Conservation (phyloP, 2,797 vertebrate genomes). For the Mus spretus region DNA sequence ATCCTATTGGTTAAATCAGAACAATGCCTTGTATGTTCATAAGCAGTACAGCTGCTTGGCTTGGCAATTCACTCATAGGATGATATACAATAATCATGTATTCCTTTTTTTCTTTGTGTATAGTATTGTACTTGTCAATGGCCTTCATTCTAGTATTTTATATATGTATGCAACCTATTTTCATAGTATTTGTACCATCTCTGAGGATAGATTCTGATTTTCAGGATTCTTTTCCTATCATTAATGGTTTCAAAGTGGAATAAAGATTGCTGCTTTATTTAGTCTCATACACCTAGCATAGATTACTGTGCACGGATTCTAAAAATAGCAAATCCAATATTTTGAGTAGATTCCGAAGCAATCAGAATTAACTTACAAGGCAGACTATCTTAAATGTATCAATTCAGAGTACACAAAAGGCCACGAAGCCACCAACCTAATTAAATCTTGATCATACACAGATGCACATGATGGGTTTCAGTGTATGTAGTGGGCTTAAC, state of each 20-base stretch:
- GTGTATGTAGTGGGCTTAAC: not conserved
- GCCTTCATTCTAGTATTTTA: not conserved
- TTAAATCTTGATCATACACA: constrained; percentile 35
- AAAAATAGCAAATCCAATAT: constrained; percentile 40
- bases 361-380: not conserved
- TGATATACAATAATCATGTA: not conserved
- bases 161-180: not conserved
- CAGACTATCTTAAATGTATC: not conserved
- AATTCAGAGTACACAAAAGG: not conserved
- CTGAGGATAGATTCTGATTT: constrained; percentile 19
- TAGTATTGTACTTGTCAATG: not conserved
- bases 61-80: not conserved
- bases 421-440: not conserved
- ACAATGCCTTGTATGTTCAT: not conserved
- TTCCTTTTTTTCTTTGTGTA: not conserved
- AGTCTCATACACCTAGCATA: not conserved
- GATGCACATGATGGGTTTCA: not conserved
- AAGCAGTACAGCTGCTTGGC: not conserved
- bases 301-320: not conserved
- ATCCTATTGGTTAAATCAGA: not conserved
- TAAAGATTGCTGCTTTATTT: not conserved
- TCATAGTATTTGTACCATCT: not conserved
- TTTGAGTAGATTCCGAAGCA: constrained; percentile 39
- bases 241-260: not conserved
- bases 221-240: constrained; percentile 35